These are phyloP conservation scores for Rafetus swinhoei DNA, from an alignment of 2,113 vertebrate genomes.

Conservation along the genomic window DNA sequence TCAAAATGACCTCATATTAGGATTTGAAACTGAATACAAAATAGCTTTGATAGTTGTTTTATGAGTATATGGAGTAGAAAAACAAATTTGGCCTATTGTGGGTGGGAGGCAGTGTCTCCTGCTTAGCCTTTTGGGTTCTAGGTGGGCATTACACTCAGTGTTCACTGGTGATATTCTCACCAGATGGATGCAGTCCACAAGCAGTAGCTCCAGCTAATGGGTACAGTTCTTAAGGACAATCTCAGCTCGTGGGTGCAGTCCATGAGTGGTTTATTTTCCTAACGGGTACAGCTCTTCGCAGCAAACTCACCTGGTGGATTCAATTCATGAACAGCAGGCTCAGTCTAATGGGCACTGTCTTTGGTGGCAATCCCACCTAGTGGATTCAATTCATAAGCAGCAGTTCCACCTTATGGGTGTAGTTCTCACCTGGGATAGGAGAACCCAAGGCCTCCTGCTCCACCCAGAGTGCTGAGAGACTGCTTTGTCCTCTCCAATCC, in stretches of 20 bases:
- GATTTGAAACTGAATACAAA: background rate
- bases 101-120: background rate
- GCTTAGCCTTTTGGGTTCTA: background rate
- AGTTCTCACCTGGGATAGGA: background rate
- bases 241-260: too few relatives aligned
- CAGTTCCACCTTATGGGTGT: background rate
- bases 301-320: background rate
- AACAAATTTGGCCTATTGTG: background rate
- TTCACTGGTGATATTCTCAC: background rate
- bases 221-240: background rate
- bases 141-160: background rate
- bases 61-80: background rate
- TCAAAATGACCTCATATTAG: background rate
- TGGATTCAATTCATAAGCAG: too few relatives aligned
- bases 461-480: background rate
- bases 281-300: too few relatives aligned
- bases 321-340: background rate
- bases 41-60: background rate
- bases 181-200: background rate
- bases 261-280: too few relatives aligned
- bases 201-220: background rate
- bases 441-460: background rate
- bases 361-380: too few relatives aligned
- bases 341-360: background rate
- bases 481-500: too few relatives aligned